Base-by-base conservation (phyloP, 2,113 vertebrate species). In the Rhegmatorhina hoffmannsi region DNA sequence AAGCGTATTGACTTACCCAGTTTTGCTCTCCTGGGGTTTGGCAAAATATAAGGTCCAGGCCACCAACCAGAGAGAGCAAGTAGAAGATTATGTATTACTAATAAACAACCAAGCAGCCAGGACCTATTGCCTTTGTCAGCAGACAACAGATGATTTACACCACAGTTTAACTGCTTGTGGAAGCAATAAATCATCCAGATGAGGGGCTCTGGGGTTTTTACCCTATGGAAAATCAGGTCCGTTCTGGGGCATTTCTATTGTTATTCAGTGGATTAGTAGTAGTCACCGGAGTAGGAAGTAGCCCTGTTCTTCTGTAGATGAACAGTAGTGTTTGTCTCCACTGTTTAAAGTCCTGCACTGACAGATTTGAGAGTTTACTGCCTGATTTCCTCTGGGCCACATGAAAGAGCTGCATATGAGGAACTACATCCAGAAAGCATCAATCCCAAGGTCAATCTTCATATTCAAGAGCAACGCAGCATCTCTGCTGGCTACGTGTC, bases 71-170 rank as follows among this genome's bases (percentile, higher is more conserved):
- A 58, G 19, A 77, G 17, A 92, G 55, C 23, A 85, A 80, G 72
- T 24, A 17, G 19, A 17, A 74, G 18, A 76, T 80, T 86, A 85
- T 70, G 43, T 81, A 47, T 96, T 93, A 69, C 47, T 75, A 88
- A 84, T 63, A 92, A 93, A 93, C 70, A 85, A 74, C 63, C 0
- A 5, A 77, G 44, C 18, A 91, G 82, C 89, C 68, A 90, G 64
- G 34, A 80, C 76, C 82, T 94, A 80, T 80, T 88, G 68, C 76
- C 68, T 92, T 83, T 92, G 79, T 94, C 87, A 95, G 91, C 90
- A 91, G 84, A 86, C 78, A 96, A 72, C 2, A 2, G 46, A 40
- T 86, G 90, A 92, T 95, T 95, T 93, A 94, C 38, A 63, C 34
- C 34, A 29, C 2, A 1, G 40, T 88, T 96, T 93, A 96, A 55